Evolutionary conservation across 1,140 invertebrate species (phyloP).

Genomic region (Pararge aegeria): DNA sequence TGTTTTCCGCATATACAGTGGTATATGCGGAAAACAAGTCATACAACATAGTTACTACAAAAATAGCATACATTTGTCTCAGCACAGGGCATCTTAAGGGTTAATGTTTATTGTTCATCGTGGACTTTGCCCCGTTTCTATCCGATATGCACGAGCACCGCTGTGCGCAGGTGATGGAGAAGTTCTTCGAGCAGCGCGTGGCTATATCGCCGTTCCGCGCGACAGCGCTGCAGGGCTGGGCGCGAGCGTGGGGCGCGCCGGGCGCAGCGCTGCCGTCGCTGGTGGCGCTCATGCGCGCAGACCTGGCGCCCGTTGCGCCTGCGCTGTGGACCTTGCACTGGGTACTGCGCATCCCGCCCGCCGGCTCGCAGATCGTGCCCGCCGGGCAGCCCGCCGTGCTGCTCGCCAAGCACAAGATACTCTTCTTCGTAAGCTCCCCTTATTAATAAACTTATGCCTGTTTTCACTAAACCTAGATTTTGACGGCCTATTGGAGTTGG

Average conservation of each 20-base stretch:
- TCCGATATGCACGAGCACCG: too few relatives aligned
- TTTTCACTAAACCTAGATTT: too few relatives aligned
- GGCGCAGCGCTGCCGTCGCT: conserved; percentile 94
- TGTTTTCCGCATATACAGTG: too few relatives aligned
- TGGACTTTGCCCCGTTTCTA: too few relatives aligned
- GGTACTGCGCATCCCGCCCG: conserved; percentile 94
- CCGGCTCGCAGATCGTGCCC: conserved; percentile 90
- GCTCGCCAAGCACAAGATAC: conserved; percentile 90
- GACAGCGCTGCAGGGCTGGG: conserved; percentile 91
- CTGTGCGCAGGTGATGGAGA: conserved; percentile 87
- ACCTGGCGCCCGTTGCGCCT: conserved; percentile 56
- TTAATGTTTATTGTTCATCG: too few relatives aligned
- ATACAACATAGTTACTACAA: too few relatives aligned
- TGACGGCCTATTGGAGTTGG: too few relatives aligned
- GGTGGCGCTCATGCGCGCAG: conserved; percentile 80
- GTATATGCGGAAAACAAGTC: too few relatives aligned
- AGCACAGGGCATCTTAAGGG: too few relatives aligned
- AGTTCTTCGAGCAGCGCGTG: conserved; percentile 94
- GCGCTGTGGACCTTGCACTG: conserved; percentile 92
- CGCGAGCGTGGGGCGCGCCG: conserved; percentile 89
- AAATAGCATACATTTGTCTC: too few relatives aligned
- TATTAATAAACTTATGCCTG: too few relatives aligned
- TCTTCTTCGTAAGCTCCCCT: conserved; percentile 89
- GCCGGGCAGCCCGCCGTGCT: conserved; percentile 91
- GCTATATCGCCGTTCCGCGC: conserved; percentile 93